Evolutionary conservation across 2,888 invertebrate genomes (phyloP), one percentile per base, ranked within the genome.

Genomic region (Pelosia muscerda): DNA sequence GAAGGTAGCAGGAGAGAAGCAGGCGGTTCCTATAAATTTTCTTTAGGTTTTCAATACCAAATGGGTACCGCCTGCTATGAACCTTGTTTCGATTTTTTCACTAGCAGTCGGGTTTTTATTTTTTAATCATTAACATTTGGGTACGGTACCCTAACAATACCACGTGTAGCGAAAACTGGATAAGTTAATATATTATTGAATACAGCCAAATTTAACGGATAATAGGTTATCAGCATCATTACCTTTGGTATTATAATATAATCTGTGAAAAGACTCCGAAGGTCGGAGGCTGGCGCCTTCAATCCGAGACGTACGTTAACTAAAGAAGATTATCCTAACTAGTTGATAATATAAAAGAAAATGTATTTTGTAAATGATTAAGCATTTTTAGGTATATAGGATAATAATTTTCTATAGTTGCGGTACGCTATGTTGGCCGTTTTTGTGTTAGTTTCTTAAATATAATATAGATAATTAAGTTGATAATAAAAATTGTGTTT

Each of bases 191-290:
- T 59, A 61, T 0, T 54, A 1, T 68, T 57, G 31, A 53, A 42
- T 23, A 49, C 4, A 49, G 42, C 23, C 64, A 56, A 72, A 67
- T 71, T 22, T 74, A 25, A 22, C 9, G 13, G 64, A 54, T 68
- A 70, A 66, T 74, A 74, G 60, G 54, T 66, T 74, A 71, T 70
- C 25, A 54, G 26, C 58, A n/a, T 68, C 75, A 72, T 79, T 79
- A 79, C 75, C 64, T 75, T 77, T 70, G 75, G 75, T 4, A 66
- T 77, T 74, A 69, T 61, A 57, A 63, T 74, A 69, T 61, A 57
- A 63, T 63, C 22, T 63, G 34, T 63, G 63, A 63, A 73, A 67
- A 58, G 57, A 56, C 62, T 58, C 2, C 9, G 65, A 78, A 78
- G 77, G 74, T 69, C 74, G 23, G 53, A 26, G 54, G 11, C 28